These are phyloP conservation scores for Prosapia bicincta DNA, from an alignment of 2,888 invertebrate species.

Conservation along the genomic window DNA sequence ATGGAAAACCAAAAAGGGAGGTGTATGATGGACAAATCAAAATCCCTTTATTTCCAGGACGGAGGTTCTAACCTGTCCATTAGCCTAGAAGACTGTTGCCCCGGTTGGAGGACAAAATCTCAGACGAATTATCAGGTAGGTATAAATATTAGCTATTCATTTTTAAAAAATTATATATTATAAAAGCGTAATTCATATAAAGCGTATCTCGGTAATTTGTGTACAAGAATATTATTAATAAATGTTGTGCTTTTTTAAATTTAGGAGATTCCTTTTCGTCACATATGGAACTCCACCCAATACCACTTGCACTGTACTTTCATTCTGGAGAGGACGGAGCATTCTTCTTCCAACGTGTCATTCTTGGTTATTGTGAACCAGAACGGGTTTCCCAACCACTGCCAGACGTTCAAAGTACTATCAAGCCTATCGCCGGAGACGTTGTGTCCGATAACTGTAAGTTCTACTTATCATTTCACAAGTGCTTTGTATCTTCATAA, in stretches of 20 bases:
- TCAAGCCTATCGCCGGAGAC: conserved; percentile 45
- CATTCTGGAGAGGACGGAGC: conserved; percentile 56
- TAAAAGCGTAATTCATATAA: background rate
- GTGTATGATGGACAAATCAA: conserved; percentile 81
- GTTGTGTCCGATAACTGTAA: conserved; percentile 32
- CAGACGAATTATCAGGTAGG: conserved; percentile 66
- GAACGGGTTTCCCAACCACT: conserved; percentile 63
- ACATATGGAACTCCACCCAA: conserved; percentile 81
- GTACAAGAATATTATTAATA: too few relatives aligned
- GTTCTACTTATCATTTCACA: conserved; percentile 8
- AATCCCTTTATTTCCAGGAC: conserved; percentile 83
- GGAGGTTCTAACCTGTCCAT: conserved; percentile 85
- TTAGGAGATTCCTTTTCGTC: conserved; percentile 80
- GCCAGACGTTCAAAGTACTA: conserved; percentile 58
- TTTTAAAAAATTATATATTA: background rate
- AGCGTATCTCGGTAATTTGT: too few relatives aligned
- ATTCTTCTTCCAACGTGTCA: conserved; percentile 50
- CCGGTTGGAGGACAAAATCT: conserved; percentile 84
- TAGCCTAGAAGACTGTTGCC: conserved; percentile 79
- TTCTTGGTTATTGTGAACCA: conserved; percentile 73
- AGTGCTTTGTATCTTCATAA: too few relatives aligned
- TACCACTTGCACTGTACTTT: conserved; percentile 85
- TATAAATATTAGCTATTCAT: background rate
- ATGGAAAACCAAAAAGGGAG: conserved; percentile 67
- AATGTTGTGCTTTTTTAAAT: conserved; percentile 4